phyloP scores from a whole-genome alignment of 2,113 vertebrate species.

The Corydoras sp. region DNA sequence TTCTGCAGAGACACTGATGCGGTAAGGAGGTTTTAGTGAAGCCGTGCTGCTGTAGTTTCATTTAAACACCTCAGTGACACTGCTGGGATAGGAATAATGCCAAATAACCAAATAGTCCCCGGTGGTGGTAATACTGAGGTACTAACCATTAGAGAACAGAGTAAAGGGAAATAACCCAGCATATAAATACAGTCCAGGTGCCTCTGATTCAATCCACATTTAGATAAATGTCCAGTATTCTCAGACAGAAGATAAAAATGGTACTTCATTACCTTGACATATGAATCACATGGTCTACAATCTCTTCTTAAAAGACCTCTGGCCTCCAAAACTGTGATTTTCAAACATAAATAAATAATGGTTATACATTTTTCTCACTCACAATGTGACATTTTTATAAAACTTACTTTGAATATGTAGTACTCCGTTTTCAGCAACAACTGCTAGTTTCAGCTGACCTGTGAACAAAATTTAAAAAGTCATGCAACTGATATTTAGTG shows the following conservation, averaged over 20 bases:
- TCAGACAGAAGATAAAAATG: background rate
- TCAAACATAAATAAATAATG: background rate
- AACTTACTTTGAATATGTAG: conserved; percentile 45
- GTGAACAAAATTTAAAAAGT: background rate
- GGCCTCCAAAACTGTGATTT: conserved; percentile 72
- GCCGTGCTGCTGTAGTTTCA: too few relatives aligned
- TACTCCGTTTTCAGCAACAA: conserved; percentile 32
- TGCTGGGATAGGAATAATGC: too few relatives aligned
- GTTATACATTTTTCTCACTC: background rate
- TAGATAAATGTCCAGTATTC: background rate
- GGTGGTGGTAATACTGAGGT: too few relatives aligned
- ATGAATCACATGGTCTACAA: conserved; percentile 64
- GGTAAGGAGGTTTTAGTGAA: too few relatives aligned
- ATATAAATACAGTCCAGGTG: too few relatives aligned
- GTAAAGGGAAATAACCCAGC: too few relatives aligned
- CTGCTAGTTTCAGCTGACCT: conserved; percentile 52
- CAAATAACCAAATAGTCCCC: too few relatives aligned
- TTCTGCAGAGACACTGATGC: too few relatives aligned
- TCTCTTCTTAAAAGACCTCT: conserved; percentile 68
- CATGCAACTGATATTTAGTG: too few relatives aligned
- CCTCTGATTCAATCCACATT: too few relatives aligned
- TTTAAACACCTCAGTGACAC: too few relatives aligned
- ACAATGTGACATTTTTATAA: background rate
- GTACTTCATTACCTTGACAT: conserved; percentile 70
- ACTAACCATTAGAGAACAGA: too few relatives aligned